phyloP scores from a whole-genome alignment of 2,797 vertebrate species.

The Sarcoramphus papa region DNA sequence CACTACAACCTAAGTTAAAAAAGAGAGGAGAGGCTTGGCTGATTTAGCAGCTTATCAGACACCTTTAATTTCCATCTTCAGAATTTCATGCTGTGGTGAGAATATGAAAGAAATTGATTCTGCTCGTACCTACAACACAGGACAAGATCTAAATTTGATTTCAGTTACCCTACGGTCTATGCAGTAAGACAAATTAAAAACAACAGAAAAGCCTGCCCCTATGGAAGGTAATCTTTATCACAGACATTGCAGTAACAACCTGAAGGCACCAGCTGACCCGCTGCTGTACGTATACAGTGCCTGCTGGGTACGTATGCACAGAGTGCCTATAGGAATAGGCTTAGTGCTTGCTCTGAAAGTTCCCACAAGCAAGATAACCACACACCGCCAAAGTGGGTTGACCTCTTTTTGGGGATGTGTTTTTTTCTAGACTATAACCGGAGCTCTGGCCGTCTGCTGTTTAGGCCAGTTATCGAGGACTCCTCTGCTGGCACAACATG shows the following conservation, averaged over 20 bases:
- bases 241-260: neutral
- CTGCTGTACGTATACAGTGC: rapidly evolving
- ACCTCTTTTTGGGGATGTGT: neutral
- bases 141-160: neutral
- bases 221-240: neutral
- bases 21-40: neutral
- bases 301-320: neutral
- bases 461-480: rapidly evolving
- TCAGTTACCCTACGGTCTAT: neutral
- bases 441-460: neutral
- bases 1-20: neutral
- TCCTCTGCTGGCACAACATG: rapidly evolving
- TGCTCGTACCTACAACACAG: neutral
- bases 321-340: rapidly evolving
- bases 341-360: rapidly evolving
- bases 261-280: rapidly evolving
- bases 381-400: too few species aligned
- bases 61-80: slow-evolving; percentile 23
- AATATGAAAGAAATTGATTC: slow-evolving; percentile 4
- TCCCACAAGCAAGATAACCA: neutral
- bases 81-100: neutral
- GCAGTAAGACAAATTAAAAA: neutral
- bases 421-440: too few species aligned
- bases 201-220: neutral
- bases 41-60: neutral